Conservation (phyloP, 2,888 invertebrate species). For the Silvanus unidentatus region DNA sequence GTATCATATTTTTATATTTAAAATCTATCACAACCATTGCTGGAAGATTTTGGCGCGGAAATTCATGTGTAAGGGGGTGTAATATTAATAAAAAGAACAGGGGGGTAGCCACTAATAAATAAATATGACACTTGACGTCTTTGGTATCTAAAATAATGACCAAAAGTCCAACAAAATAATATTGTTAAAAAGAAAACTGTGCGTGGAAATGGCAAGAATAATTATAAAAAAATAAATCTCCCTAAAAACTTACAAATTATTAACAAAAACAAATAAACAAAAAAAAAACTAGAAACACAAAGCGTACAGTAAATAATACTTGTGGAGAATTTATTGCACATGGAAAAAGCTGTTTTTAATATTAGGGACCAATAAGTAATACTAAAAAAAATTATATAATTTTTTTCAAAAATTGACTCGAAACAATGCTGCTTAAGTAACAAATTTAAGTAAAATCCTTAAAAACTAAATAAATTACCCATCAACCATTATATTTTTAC, state of each 20-base stretch:
- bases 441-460: slow-evolving; percentile 26
- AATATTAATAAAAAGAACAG: slow-evolving; percentile 5
- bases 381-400: slow-evolving; percentile 43
- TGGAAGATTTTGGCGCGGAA: slow-evolving; percentile 47
- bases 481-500: slow-evolving; percentile 32
- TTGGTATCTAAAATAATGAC: slow-evolving; percentile 41
- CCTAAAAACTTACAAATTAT: not conserved
- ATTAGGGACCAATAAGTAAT: slow-evolving; percentile 34
- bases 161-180: too few species aligned
- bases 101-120: slow-evolving; percentile 12
- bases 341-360: slow-evolving; percentile 23
- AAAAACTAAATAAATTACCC: slow-evolving; percentile 28
- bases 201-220: slow-evolving; percentile 29
- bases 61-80: slow-evolving; percentile 17
- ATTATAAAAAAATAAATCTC: not conserved
- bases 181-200: too few species aligned
- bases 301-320: slow-evolving; percentile 42
- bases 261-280: slow-evolving; percentile 8
- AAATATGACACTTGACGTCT: slow-evolving; percentile 45
- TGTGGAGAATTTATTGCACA: slow-evolving; percentile 43
- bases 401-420: too few species aligned
- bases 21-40: slow-evolving; percentile 47
- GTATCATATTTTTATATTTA: too few species aligned
- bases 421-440: slow-evolving; percentile 45
- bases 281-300: slow-evolving; percentile 31